Base-by-base conservation (phyloP, 2,888 invertebrate genomes). In the Hirtodrosophila duncani region DNA sequence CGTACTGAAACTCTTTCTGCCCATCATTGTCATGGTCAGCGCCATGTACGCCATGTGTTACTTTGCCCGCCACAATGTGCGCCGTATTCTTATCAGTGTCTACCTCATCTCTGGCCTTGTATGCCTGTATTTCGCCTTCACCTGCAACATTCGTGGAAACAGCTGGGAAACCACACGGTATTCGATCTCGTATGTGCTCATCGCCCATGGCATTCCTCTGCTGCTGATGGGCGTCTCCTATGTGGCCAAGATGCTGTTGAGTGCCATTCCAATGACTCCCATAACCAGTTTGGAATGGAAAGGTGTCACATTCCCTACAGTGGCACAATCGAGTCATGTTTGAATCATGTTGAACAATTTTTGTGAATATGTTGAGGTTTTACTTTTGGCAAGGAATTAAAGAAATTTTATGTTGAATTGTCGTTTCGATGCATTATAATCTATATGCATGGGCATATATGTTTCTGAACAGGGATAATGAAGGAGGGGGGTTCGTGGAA, bases 81-180 rank as follows among this genome's bases (percentile, higher is more conserved):
- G 63, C 1, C 89, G 89, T 68, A 88, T 93, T 38, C 92, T 93
- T 78, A 89, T 92, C 18, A 90, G 93, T 39, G 90, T 95, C 30
- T 86, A 95, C 24, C 89, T 95, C 46, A 92, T 94, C 84, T 93
- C 94, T 23, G 94, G 96, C 87, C 87, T 92, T 38, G 93, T 96
- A 93, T 93, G 93, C 18, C 87, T 97, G 27, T 92, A 92, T 79
- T 93, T 98, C 75, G 91, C 98, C 83, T 94, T 93, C 84, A 89
- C 92, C 64, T 94, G 99, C 1, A 92, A 90, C 61, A 97, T 97
- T 81, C 91, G 91, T 57, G 98, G 98, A 3, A 96, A 96, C 67
- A 99, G 99, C 99, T 86, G 97, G 44, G 96, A 97, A 66, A n/a
- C n/a, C n/a, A n/a, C n/a, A n/a, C n/a, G n/a, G n/a, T n/a, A 93